phyloP scores from a whole-genome alignment of 2,113 vertebrate genomes.

The Mystacornis crossleyi region DNA sequence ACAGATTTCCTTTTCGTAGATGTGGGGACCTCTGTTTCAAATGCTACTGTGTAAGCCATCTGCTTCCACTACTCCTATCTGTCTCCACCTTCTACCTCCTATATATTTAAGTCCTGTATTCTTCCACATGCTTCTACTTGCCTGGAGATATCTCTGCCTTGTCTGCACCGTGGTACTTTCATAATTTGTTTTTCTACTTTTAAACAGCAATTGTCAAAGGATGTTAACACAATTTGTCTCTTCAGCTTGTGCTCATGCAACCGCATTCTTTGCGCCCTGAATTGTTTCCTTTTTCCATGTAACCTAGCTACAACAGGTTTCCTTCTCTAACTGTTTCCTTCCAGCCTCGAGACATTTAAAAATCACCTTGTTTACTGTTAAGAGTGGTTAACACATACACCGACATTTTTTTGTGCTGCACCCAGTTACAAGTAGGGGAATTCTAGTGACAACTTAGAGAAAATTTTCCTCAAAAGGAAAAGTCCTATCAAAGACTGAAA shows the following conservation, averaged over 20 bases:
- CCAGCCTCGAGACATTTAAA: background rate
- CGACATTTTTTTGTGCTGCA: background rate
- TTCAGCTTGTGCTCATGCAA: background rate
- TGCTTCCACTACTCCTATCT: background rate
- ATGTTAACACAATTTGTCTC: background rate
- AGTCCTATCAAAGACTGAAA: background rate
- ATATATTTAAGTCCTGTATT: background rate
- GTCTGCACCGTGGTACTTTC: background rate
- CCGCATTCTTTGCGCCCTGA: background rate
- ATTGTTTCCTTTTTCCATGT: background rate
- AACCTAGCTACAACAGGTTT: background rate
- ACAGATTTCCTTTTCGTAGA: background rate
- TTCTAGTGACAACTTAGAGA: background rate
- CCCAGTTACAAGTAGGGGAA: background rate
- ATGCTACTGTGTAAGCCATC: background rate
- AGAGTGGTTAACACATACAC: background rate
- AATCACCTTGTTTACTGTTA: background rate
- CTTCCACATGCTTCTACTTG: background rate
- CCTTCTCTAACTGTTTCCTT: background rate
- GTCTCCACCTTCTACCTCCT: background rate
- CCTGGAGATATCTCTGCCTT: background rate
- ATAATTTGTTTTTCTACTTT: background rate
- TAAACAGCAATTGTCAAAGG: background rate
- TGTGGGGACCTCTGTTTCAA: fast-evolving
- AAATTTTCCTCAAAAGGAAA: background rate